Evolutionary conservation across 1,140 invertebrate genomes (phyloP), one percentile per base, ranked within the genome.

Genomic region (Thalassaphorura encarpata): DNA sequence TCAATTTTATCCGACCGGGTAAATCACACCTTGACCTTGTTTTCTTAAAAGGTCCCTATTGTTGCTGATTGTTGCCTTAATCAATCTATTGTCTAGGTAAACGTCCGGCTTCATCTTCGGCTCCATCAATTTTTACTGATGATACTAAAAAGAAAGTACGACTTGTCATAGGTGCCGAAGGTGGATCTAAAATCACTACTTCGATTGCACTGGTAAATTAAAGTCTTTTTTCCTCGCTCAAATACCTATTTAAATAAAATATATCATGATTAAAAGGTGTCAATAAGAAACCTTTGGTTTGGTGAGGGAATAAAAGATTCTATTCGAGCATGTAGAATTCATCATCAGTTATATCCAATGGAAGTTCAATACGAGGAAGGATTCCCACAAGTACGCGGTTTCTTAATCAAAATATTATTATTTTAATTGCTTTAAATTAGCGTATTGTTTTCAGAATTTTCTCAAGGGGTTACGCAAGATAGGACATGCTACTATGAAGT

Each of bases 291-390:
- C 52, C 68, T 97, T 0, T 97, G 89, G 88, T 82, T 97, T 67
- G 80, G 76, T 0, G 75, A 90, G 49, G 78, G 83, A 46, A 79
- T 99, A 4, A 94, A 96, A 71, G 70, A 87, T 70, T 87, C 93
- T 0, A 79, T 97, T 2, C 92, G 96, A 72, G 80, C 80, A 0
- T 78, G 84, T 0, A 77, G 94, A 55, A 76, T 97, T 53, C 94
- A 99, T 71, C 89, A 98, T 73, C 95, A 99, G 68, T 74, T 97
- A 2, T 78, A 81, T 62, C 96, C 96, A 0, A 87, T 93, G 79
- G 61, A 77, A 33, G 66, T 91, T 0, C 65, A 75, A 45, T 89
- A 91, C 69, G 93, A 98, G 74, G 2, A 15, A 36, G 16, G 26
- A 16, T 43, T 52, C 19, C n/a, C n/a, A n/a, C n/a, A n/a, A n/a